Evolutionary conservation across 2,797 vertebrate species (phyloP), one percentile per base, ranked within the genome.

Genomic region (Chelon labrosus): DNA sequence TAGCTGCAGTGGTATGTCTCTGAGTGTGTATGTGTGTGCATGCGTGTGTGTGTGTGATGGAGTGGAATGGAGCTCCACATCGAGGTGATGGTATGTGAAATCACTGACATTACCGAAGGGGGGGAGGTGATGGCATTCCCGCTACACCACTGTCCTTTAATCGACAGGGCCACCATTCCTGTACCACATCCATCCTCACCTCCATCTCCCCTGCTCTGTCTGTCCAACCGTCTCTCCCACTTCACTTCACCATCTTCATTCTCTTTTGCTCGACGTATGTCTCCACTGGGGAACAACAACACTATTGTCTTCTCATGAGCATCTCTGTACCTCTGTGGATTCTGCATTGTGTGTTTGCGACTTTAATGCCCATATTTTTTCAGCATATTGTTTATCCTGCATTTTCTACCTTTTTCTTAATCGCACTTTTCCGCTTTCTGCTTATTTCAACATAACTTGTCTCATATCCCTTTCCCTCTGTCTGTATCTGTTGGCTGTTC

Each of bases 31-130:
- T 44, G 64, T 19, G 66, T 76, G 69, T 75, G 55, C 66, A 61
- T 73, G 65, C 61, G 46, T 56, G 70, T 64, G 38, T 46, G 78
- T 75, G 84, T 75, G 83, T 46, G 85, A 67, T 82, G 69, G 70
- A 81, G 76, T 64, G 70, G 27, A 81, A 74, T 70, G 13, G n/a
- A 56, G 68, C 74, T 67, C 84, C 79, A 69, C 73, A 65, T 67
- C 85, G 84, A 89, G 42, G 78, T 85, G 86, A 90, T 91, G 86
- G 76, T 77, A 85, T 88, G 88, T 91, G 88, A 90, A 90, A 89
- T 90, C 82, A 85, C 79, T 79, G 81, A 79, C 82, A 84, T 83
- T 87, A 85, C 69, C 67, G 52, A 51, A 1, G 49, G 9, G 61
- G 66, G 62, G 53, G 49, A 4, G 66, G 55, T 25, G 58, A 11